Percentiles rank a stretch among this genome's conserved stretches.
phyloP scores from a whole-genome alignment of 1,140 invertebrate species.

The Littorina saxatilis region DNA sequence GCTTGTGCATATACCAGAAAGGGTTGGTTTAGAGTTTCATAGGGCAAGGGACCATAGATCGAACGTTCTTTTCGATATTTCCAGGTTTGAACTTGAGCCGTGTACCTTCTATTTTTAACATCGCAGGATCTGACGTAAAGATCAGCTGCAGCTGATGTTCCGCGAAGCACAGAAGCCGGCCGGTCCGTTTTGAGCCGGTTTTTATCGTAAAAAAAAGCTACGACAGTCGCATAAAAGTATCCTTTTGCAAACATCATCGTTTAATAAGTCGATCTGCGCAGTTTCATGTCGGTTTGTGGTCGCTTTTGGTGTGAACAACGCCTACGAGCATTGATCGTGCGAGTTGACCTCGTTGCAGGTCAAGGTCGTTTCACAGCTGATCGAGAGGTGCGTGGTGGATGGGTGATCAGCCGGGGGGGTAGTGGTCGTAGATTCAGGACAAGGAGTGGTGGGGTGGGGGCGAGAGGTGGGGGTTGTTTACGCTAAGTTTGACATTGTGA shows the following conservation, averaged over 20 bases:
- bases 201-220: neutral
- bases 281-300: too few relatives aligned
- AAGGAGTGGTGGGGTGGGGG: neutral
- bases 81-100: neutral
- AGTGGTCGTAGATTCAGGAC: neutral
- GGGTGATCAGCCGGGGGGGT: neutral
- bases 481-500: neutral
- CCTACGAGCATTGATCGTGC: too few relatives aligned
- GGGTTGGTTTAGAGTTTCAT: too few relatives aligned
- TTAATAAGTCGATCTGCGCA: too few relatives aligned
- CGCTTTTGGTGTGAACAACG: too few relatives aligned
- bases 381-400: neutral
- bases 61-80: neutral
- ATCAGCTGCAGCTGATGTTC: conserved; percentile 35
- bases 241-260: too few relatives aligned
- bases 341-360: neutral
- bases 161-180: conserved; percentile 36
- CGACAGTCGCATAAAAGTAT: neutral
- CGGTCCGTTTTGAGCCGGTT: neutral
- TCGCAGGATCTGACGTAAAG: conserved; percentile 32
- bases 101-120: conserved; percentile 30
- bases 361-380: conserved; percentile 37
- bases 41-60: too few relatives aligned
- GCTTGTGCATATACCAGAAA: too few relatives aligned
- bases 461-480: neutral